phyloP scores from a whole-genome alignment of 2,113 vertebrate species.

The Neomonachus schauinslandi region DNA sequence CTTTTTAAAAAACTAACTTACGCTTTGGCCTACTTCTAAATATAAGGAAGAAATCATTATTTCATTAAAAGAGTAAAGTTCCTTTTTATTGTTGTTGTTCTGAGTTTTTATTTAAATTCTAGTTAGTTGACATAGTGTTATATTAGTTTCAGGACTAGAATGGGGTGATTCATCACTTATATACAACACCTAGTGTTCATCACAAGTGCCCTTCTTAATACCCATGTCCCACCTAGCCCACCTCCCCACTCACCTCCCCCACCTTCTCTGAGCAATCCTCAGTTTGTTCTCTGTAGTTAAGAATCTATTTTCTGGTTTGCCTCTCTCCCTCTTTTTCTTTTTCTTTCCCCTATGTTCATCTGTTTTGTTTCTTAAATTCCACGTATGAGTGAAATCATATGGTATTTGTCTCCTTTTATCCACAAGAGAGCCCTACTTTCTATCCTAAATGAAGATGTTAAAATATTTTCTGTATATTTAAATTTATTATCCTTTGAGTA shows the following conservation, averaged over 20 bases:
- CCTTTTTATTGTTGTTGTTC: neutral
- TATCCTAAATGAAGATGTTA: neutral
- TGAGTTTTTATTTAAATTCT: neutral
- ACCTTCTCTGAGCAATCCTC: neutral
- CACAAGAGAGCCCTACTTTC: neutral
- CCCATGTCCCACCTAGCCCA: neutral
- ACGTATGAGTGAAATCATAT: neutral
- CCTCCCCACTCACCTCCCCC: neutral
- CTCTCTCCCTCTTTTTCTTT: neutral
- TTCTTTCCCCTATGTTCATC: neutral
- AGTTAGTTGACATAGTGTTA: neutral
- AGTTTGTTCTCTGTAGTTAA: neutral
- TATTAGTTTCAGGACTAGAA: neutral
- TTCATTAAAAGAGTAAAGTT: neutral
- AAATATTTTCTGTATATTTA: constrained; percentile 7
- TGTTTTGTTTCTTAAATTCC: neutral
- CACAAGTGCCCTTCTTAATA: neutral
- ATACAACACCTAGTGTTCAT: neutral
- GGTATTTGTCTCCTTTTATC: neutral
- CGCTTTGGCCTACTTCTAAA: neutral
- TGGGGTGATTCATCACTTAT: neutral
- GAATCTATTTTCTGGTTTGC: neutral
- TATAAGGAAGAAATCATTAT: constrained; percentile 27
- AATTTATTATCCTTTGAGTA: neutral
- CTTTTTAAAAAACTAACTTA: neutral